Conservation (phyloP, 1,140 invertebrate genomes). For the Archegozetes longisetosus region DNA sequence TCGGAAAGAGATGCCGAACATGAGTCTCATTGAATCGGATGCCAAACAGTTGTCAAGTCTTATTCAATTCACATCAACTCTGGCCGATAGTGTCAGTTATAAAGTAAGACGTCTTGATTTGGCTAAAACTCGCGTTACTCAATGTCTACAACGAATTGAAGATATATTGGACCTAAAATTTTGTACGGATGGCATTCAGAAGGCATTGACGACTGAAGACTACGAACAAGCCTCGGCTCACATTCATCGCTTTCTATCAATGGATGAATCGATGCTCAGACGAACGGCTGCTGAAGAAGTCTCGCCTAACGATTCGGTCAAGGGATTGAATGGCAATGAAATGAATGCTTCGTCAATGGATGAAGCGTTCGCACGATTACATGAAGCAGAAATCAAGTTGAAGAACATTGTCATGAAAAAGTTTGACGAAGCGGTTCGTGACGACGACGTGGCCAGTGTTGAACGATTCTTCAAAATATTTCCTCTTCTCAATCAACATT, state of each 20-base stretch:
- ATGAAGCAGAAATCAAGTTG: constrained; percentile 63
- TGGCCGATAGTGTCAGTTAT: constrained; percentile 84
- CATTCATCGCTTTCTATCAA: constrained; percentile 81
- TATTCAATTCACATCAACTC: constrained; percentile 64
- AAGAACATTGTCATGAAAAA: constrained; percentile 53
- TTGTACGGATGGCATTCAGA: constrained; percentile 85
- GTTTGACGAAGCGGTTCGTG: constrained; percentile 80
- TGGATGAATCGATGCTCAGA: constrained; percentile 72
- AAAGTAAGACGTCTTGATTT: constrained; percentile 88
- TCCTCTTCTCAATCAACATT: constrained; percentile 77
- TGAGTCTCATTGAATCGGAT: constrained; percentile 49
- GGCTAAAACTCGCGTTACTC: constrained; percentile 81
- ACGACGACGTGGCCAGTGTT: constrained; percentile 73
- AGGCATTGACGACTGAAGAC: constrained; percentile 73
- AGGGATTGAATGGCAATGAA: constrained; percentile 6
- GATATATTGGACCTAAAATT: constrained; percentile 89
- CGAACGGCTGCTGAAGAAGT: constrained; percentile 23
- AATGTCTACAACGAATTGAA: constrained; percentile 84
- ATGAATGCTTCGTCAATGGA: constrained; percentile 34
- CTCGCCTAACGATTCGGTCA: neutral
- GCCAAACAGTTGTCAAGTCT: constrained; percentile 49
- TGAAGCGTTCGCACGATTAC: constrained; percentile 60
- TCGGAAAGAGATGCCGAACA: constrained; percentile 37
- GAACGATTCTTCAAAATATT: constrained; percentile 97
- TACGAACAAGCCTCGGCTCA: constrained; percentile 83